Evolutionary conservation across 2,113 vertebrate species (phyloP).

Genomic region (Pluvialis apricaria): DNA sequence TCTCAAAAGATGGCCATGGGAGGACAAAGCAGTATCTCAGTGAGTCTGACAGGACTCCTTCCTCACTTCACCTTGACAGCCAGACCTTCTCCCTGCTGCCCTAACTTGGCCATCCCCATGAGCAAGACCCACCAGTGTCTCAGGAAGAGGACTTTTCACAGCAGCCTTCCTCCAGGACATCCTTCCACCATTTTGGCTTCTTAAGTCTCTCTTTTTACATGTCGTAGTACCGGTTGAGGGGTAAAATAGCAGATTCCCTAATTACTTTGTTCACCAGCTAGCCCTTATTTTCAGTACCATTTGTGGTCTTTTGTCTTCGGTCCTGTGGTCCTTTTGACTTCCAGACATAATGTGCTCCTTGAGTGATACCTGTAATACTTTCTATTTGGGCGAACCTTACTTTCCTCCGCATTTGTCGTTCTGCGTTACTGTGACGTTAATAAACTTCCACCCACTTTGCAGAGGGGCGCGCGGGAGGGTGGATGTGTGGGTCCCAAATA

Average conservation of each 20-base stretch:
- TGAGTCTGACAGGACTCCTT: neutral
- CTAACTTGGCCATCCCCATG: neutral
- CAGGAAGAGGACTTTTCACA: neutral
- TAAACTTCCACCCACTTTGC: neutral
- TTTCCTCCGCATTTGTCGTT: fast-evolving
- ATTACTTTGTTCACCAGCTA: neutral
- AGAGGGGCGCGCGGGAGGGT: fast-evolving
- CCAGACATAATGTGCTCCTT: neutral
- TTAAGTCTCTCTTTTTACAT: neutral
- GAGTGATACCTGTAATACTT: neutral
- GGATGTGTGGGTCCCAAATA: neutral
- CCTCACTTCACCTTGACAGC: neutral
- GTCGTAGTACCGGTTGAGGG: neutral
- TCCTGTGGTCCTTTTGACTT: neutral
- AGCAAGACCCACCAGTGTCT: neutral
- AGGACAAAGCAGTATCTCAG: neutral
- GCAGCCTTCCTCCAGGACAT: neutral
- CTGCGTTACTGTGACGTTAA: fast-evolving
- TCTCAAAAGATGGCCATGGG: neutral
- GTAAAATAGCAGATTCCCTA: neutral
- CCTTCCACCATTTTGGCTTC: neutral
- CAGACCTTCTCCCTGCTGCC: neutral
- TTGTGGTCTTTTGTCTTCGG: neutral
- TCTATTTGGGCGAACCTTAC: neutral
- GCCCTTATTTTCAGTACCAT: neutral